These are phyloP conservation scores for Micoletzkya japonica DNA, from an alignment of 2,888 invertebrate species.

Conservation along the genomic window DNA sequence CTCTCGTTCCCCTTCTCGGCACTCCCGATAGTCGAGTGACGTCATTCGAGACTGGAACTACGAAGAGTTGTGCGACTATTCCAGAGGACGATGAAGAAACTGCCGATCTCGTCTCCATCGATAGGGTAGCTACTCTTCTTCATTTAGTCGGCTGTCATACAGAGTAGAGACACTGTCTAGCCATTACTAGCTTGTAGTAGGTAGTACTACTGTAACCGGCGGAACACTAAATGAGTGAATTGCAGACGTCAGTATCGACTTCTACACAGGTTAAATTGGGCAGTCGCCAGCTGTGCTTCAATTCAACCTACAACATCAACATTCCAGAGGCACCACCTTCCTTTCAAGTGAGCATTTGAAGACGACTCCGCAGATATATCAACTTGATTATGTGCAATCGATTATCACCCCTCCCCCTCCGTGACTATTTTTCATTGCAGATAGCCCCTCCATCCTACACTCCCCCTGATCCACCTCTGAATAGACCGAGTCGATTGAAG, in stretches of 20 bases:
- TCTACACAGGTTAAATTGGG: slow-evolving; percentile 37
- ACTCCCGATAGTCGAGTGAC: slow-evolving; percentile 60
- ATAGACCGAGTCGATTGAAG: slow-evolving; percentile 26
- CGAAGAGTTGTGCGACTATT: slow-evolving; percentile 56
- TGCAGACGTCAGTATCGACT: slow-evolving; percentile 42
- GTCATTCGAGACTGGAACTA: slow-evolving; percentile 54
- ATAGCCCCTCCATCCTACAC: slow-evolving; percentile 44
- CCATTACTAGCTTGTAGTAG: not conserved
- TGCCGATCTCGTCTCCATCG: slow-evolving; percentile 54
- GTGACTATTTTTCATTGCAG: slow-evolving; percentile 30
- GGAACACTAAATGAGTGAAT: not conserved
- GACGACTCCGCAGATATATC: too few species aligned
- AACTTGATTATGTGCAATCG: too few species aligned
- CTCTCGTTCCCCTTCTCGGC: slow-evolving; percentile 40
- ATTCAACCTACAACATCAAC: slow-evolving; percentile 42
- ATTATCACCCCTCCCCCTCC: too few species aligned
- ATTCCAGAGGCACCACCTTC: slow-evolving; percentile 42
- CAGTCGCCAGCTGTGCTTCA: slow-evolving; percentile 30
- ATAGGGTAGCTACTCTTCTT: slow-evolving; percentile 38
- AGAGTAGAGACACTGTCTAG: not conserved
- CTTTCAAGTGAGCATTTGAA: slow-evolving; percentile 45
- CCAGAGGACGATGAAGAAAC: slow-evolving; percentile 53
- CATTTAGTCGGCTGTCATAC: not conserved
- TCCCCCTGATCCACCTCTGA: slow-evolving; percentile 45
- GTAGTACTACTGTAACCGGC: not conserved